Evolutionary conservation across 2,888 invertebrate genomes (phyloP), one percentile per base, ranked within the genome.

Genomic region (Dicranocentrus wangi): DNA sequence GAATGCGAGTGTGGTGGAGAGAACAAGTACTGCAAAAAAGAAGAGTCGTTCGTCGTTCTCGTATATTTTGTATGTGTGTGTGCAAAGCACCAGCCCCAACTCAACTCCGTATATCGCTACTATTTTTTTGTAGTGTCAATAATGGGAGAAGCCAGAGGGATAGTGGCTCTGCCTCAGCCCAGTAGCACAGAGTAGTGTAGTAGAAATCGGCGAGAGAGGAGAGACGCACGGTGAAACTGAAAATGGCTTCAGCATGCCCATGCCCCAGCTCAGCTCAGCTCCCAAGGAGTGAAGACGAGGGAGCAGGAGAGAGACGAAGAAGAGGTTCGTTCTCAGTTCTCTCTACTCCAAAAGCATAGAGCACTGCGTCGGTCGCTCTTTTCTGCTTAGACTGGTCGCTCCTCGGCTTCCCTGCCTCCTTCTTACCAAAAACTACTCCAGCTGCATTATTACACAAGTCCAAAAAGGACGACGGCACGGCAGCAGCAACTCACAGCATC

Each of bases 331-430:
- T 55, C 55, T 55, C 55, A 19, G 19, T 39, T 39, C 47, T 51
- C 81, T 83, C 78, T 32, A n/a, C n/a, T 32, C 32, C 76, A 81
- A 79, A 82, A 83, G 83, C 81, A 83, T 61, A 78, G 73, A 77
- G 77, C 73, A 83, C 85, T 86, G 86, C 85, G 86, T 85, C 86
- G 87, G 86, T 85, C 85, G 84, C 66, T 73, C 72, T 69, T 39
- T 39, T 47, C 15, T 60, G 60, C 10, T 60, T 28, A 32, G 28
- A 60, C 60, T 77, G 69, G 68, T 80, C 68, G 68, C 72, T 79
- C n/a, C n/a, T 32, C 72, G 72, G 73, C 47, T 51, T 65, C n/a
- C n/a, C n/a, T n/a, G n/a, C n/a, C n/a, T 55, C 27, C 58, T 55
- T 66, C 51, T 53, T 53, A n/a, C 51, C 28, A 32, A 13, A 27